Base-by-base conservation (phyloP, 2,113 vertebrate species). In the Sander lucioperca region DNA sequence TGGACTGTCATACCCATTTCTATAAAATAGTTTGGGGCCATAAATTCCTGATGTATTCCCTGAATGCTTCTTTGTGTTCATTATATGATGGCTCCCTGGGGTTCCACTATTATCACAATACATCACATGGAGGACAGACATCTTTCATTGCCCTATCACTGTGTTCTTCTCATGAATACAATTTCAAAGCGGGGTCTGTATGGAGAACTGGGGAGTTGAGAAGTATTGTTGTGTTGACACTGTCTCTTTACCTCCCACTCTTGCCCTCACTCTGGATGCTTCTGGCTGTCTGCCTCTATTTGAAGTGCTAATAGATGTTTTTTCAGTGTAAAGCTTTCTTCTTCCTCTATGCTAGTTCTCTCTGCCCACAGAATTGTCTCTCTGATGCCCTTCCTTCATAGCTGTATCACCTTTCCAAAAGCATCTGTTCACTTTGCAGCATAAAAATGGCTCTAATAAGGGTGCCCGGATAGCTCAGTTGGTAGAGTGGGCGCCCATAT, bases 141-240 rank as follows among this genome's bases (percentile, higher is more conserved):
- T 81, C 79, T 56, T 64, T 89, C 71, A 59, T 54, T 63, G 72
- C n/a, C 15, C 5, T 86, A 72, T 73, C 59, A 39, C 77, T 91
- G 91, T 85, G 85, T 91, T 88, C 77, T 62, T 33, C 77, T 79
- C 78, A 89, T 93, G 86, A 92, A 94, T 94, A 88, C 93, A 90
- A 92, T 84, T 90, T 90, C 82, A 92, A 82, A 89, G 86, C 33
- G 9, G 64, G 18, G 74, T 81, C 73, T 86, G 27, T 82, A 88
- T 80, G 16, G 84, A 74, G 74, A 74, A 51, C 63, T 58, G 68
- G 36, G 66, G 74, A 87, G 73, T 50, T 70, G 80, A 86, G 78
- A 79, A 81, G 48, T 73, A 76, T 80, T 79, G 81, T 87, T 84
- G 64, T 82, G 43, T 81, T 89, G 91, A 87, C 84, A 89, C 80